A percentile compares a stretch with the other conserved stretches of the same genome.
Evolutionary conservation across 2,888 invertebrate species (phyloP).

Genomic region (Heliconius sara): DNA sequence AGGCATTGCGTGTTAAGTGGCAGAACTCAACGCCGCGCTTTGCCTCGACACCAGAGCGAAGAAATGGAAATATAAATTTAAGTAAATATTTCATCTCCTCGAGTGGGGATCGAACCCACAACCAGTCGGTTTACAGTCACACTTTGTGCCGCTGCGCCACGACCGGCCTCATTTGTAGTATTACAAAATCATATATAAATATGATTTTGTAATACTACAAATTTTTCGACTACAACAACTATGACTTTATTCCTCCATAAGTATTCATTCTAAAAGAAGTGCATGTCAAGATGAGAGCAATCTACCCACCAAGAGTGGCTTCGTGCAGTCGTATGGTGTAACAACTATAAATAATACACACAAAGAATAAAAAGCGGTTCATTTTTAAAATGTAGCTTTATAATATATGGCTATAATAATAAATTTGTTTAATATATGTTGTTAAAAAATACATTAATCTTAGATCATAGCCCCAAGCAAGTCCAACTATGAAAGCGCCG

Average conservation of each 20-base stretch:
- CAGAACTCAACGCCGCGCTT: too few relatives aligned
- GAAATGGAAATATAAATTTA: too few relatives aligned
- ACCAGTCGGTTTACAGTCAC: too few relatives aligned
- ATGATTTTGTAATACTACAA: neutral
- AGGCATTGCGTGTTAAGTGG: too few relatives aligned
- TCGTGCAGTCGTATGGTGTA: slow-evolving; percentile 16
- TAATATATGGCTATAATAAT: neutral
- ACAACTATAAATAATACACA: slow-evolving; percentile 1
- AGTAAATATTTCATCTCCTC: too few relatives aligned
- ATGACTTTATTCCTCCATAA: neutral
- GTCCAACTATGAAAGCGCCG: neutral
- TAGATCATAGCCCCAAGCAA: neutral
- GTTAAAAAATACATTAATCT: neutral
- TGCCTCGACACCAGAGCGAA: too few relatives aligned
- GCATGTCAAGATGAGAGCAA: slow-evolving; percentile 26
- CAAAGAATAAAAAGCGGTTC: neutral
- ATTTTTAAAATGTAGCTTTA: too few relatives aligned
- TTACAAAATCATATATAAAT: too few relatives aligned
- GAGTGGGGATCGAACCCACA: too few relatives aligned
- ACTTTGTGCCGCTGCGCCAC: too few relatives aligned
- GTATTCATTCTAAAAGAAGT: slow-evolving; percentile 14
- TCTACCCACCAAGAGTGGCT: slow-evolving; percentile 3
- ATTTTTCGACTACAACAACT: neutral
- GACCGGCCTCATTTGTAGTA: too few relatives aligned
- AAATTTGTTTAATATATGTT: neutral